Evolutionary conservation across 2,888 invertebrate species (phyloP).

Genomic region (Sylvicola cinctus): DNA sequence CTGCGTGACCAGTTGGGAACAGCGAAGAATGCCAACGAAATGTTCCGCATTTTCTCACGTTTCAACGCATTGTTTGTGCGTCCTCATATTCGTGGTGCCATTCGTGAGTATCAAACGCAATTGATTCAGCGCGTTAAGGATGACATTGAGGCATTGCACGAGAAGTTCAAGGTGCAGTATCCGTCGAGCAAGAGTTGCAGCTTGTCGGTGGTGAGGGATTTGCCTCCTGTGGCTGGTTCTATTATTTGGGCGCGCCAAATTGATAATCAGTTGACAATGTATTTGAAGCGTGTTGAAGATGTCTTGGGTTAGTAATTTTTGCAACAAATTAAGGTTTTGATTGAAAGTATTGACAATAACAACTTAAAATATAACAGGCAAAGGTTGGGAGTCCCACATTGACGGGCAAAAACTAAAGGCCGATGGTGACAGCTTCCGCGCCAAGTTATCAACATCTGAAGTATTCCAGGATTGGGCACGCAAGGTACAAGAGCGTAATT

Average conservation of each 20-base stretch:
- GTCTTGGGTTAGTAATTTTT: constrained; percentile 40
- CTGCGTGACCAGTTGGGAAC: constrained; percentile 94
- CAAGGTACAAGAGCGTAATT: constrained; percentile 80
- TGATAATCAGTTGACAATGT: constrained; percentile 89
- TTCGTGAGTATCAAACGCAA: constrained; percentile 97
- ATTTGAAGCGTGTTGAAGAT: constrained; percentile 92
- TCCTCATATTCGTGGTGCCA: constrained; percentile 96
- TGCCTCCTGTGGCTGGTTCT: constrained; percentile 93
- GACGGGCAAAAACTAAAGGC: constrained; percentile 95
- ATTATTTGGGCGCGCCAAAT: constrained; percentile 99
- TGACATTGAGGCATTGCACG: constrained; percentile 93
- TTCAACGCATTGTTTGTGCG: constrained; percentile 98
- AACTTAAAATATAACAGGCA: too few species aligned
- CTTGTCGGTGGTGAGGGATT: constrained; percentile 76
- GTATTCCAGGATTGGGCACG: constrained; percentile 98
- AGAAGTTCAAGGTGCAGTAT: constrained; percentile 96
- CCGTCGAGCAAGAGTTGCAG: constrained; percentile 84
- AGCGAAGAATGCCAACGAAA: constrained; percentile 98
- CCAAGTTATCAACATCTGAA: constrained; percentile 89
- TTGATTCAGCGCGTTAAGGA: constrained; percentile 97
- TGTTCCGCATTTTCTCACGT: constrained; percentile 96
- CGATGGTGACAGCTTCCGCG: constrained; percentile 92
- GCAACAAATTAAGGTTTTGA: constrained; percentile 29
- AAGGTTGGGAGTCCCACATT: constrained; percentile 98
- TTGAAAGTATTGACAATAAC: too few species aligned